Percentiles rank a stretch among this genome's conserved stretches.
Evolutionary conservation across 2,888 invertebrate species (phyloP).

Genomic region (Dermolepida albohirtum): DNA sequence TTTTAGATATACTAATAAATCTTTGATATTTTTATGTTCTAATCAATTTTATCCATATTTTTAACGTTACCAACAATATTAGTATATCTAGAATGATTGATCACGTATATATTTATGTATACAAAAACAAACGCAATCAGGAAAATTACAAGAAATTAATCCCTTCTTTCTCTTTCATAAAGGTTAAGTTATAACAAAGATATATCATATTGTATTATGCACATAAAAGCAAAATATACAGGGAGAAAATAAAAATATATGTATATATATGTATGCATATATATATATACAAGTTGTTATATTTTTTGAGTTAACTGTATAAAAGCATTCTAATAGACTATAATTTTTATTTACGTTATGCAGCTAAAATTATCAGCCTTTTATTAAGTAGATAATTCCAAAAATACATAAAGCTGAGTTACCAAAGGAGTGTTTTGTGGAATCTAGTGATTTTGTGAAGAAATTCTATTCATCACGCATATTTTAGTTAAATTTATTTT

Average conservation of each 20-base stretch:
- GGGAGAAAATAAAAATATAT: not conserved
- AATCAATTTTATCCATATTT: not conserved
- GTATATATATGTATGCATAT: not conserved
- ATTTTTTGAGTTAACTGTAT: not conserved
- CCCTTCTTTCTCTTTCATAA: not conserved
- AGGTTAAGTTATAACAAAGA: slow-evolving; percentile 13
- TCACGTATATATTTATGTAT: not conserved
- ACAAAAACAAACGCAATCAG: slow-evolving; percentile 1
- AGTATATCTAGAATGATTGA: no score
- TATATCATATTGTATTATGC: slow-evolving; percentile 9
- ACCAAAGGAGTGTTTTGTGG: no score
- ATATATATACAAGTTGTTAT: slow-evolving; percentile 14
- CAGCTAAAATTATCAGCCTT: not conserved
- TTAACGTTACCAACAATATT: no score
- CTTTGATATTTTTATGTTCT: not conserved
- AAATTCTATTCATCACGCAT: no score
- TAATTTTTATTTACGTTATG: not conserved
- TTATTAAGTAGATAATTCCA: not conserved
- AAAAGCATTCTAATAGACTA: not conserved
- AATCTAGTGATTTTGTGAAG: no score
- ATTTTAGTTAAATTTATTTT: no score
- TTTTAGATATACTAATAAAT: not conserved
- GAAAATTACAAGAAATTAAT: slow-evolving; percentile 14
- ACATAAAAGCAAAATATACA: slow-evolving; percentile 13
- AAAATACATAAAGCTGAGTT: not conserved